These are phyloP conservation scores for Maylandia zebra DNA, from an alignment of 2,113 vertebrate species.

Conservation along the genomic window DNA sequence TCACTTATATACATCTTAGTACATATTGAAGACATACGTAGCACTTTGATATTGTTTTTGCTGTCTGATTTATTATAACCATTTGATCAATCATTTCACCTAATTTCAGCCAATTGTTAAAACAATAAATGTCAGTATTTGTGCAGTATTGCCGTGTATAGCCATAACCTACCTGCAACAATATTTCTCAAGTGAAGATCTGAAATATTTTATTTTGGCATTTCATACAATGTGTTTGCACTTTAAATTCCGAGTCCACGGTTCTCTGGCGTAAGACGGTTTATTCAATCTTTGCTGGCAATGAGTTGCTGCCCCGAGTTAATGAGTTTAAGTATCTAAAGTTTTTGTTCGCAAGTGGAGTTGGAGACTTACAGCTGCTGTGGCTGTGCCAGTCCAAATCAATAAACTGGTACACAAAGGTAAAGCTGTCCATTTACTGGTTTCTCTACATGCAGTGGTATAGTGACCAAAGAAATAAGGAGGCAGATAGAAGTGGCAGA, in stretches of 20 bases:
- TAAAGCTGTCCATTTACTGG: fast-evolving
- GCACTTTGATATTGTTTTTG: background rate
- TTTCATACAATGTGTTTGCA: background rate
- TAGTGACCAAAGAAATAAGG: background rate
- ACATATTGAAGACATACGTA: background rate
- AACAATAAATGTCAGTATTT: background rate
- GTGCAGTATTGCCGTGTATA: background rate
- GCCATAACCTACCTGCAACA: background rate
- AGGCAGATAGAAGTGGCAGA: background rate
- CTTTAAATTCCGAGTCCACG: too few relatives aligned
- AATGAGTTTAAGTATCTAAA: background rate
- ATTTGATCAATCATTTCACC: background rate
- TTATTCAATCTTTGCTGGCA: background rate
- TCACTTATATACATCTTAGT: background rate
- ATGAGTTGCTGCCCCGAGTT: background rate
- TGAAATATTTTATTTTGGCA: background rate
- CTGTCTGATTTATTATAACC: background rate
- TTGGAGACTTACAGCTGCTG: background rate
- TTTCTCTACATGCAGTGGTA: background rate
- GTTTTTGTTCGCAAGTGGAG: background rate
- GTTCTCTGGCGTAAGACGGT: background rate
- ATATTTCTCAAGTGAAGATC: background rate
- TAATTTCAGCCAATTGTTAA: background rate
- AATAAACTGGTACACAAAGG: background rate
- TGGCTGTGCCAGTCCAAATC: background rate